A percentile compares a stretch with the other conserved stretches of the same genome.
Evolutionary conservation across 2,113 vertebrate genomes (phyloP).

Genomic region (Bubo bubo): DNA sequence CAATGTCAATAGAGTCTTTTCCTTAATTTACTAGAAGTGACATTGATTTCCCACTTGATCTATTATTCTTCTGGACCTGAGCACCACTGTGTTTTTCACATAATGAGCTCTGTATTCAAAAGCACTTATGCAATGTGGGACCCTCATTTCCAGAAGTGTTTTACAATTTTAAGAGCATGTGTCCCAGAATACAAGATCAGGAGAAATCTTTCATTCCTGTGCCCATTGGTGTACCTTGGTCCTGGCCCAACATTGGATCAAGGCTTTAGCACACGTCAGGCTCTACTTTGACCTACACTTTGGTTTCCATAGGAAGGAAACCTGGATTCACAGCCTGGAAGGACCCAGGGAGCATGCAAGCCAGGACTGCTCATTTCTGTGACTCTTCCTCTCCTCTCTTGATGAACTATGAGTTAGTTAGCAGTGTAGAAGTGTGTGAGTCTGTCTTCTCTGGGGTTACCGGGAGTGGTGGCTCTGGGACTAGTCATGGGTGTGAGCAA

Average conservation of each 20-base stretch:
- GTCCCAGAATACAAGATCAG: neutral
- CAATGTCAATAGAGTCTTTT: neutral
- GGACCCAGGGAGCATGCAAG: rapidly evolving
- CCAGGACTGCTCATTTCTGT: neutral
- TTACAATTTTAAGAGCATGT: neutral
- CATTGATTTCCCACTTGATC: neutral
- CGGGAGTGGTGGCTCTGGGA: neutral
- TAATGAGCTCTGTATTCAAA: neutral
- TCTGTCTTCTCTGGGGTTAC: neutral
- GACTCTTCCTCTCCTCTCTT: neutral
- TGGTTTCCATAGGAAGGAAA: neutral
- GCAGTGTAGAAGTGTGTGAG: too few relatives aligned
- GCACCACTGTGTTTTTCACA: neutral
- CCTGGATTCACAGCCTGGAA: neutral
- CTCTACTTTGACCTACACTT: neutral
- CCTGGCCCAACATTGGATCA: neutral
- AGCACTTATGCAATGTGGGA: neutral
- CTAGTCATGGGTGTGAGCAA: neutral
- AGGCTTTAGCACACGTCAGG: neutral
- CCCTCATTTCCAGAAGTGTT: neutral
- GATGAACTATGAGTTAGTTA: neutral
- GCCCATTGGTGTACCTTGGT: neutral
- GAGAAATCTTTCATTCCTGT: neutral
- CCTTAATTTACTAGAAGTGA: neutral
- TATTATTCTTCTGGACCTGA: neutral